Evolutionary conservation across 1,140 invertebrate species (phyloP), one percentile per base, ranked within the genome.

Genomic region (Arctopsyche grandis): DNA sequence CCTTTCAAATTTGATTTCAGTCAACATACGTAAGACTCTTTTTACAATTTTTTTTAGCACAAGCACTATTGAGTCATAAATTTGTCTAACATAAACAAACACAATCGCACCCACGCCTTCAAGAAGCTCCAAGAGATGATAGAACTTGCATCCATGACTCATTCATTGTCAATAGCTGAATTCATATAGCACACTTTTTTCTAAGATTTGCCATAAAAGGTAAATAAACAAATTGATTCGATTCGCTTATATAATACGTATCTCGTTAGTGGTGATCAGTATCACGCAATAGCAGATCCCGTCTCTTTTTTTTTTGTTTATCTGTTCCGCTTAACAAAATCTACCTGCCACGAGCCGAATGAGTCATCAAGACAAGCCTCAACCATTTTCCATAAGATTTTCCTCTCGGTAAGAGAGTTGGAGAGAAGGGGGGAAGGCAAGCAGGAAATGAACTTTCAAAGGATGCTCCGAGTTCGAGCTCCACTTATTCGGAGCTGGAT

Each of bases 1-100:
- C 29, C 63, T 66, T 66, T 66, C 63, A 24, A 66, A 66, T 66
- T 12, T 19, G 14, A 66, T 66, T 66, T 24, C 56, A 21, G 21
- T 60, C 56, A 21, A 60, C 48, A 52, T 52, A 60, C 63, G 22
- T 66, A 22, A 66, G 9, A n/a, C 19, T 16, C 16, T 66, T 66
- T 66, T 22, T 24, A 3, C 12, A n/a, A n/a, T 26, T 22, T 66
- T 24, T 66, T 26, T 66, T 24, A 4, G 9, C 21, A 21, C 21
- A 4, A 16, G 21, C 1, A 60, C 21, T 22, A 22, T 66, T 52
- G 48, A 52, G 10, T 52, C 48, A 52, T 52, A 12, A 10, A 52
- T 52, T 52, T 52, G 48, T 52, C 21, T 0, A 12, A 66, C 63
- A 24, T 66, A 66, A 66, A 26, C 63, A 66, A 66, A 66, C 24